Percentiles rank a stretch among this genome's conserved stretches.
These are phyloP conservation scores for Oryzias dopingdopingensis DNA, from an alignment of 2,797 vertebrate species.

Conservation along the genomic window DNA sequence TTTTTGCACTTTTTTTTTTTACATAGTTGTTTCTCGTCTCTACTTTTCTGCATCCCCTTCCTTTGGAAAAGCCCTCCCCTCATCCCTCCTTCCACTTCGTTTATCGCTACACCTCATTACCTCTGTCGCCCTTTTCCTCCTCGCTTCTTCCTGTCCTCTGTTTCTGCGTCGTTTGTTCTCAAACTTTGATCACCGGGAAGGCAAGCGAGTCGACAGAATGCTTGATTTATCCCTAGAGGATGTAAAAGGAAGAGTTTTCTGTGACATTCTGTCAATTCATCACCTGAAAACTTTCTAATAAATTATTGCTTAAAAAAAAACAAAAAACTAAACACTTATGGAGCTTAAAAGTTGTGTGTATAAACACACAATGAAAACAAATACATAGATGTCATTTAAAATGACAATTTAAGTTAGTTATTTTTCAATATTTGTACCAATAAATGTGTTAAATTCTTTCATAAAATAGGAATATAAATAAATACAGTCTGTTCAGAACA, in stretches of 20 bases:
- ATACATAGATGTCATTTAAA: too few relatives aligned
- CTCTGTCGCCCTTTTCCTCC: conserved; percentile 27
- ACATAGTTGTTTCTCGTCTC: conserved; percentile 12
- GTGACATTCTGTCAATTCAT: too few relatives aligned
- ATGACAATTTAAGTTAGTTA: too few relatives aligned
- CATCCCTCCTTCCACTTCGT: conserved; percentile 17
- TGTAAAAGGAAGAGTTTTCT: conserved; percentile 26
- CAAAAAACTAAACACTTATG: too few relatives aligned
- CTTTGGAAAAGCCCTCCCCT: conserved; percentile 26
- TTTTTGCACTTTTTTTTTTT: conserved; percentile 24
- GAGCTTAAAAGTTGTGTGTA: too few relatives aligned
- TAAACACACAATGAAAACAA: too few relatives aligned
- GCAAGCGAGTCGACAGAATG: conserved; percentile 3
- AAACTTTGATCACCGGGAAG: conserved; percentile 20
- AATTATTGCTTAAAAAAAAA: too few relatives aligned
- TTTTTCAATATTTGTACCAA: too few relatives aligned
- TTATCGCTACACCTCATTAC: conserved; percentile 47
- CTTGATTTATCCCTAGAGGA: conserved; percentile 17
- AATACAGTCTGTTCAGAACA: too few relatives aligned
- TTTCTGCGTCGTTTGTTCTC: conserved; percentile 6
- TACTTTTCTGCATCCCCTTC: conserved; percentile 21
- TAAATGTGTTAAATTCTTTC: too few relatives aligned
- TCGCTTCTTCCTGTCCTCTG: conserved; percentile 4
- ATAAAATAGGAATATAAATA: too few relatives aligned
- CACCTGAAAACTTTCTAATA: too few relatives aligned